phyloP scores from a whole-genome alignment of 2,888 invertebrate genomes.

The Eupeodes luniger region DNA sequence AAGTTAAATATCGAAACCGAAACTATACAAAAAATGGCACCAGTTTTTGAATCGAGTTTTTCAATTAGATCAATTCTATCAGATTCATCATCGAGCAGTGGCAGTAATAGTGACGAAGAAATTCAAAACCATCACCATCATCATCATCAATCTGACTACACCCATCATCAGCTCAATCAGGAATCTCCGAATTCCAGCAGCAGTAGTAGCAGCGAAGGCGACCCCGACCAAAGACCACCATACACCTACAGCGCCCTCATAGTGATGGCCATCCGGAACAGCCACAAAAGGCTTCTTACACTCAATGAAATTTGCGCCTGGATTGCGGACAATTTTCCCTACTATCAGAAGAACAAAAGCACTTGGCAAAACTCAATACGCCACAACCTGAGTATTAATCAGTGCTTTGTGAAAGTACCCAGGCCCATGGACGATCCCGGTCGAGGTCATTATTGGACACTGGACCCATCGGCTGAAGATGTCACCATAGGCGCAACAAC shows the following conservation, averaged over 20 bases:
- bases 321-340: conserved; percentile 98
- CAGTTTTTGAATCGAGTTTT: conserved; percentile 53
- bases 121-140: conserved; percentile 24
- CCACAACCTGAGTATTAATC: conserved; percentile 88
- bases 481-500: conserved; percentile 98
- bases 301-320: conserved; percentile 98
- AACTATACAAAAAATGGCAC: conserved; percentile 36
- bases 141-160: conserved; percentile 1
- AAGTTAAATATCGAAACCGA: background rate
- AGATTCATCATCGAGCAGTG: conserved; percentile 27
- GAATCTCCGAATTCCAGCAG: conserved; percentile 23
- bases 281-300: conserved; percentile 95
- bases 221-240: conserved; percentile 86
- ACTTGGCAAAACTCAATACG: conserved; percentile 98
- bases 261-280: conserved; percentile 98
- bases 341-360: conserved; percentile 97
- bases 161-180: background rate
- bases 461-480: conserved; percentile 97
- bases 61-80: conserved; percentile 56
- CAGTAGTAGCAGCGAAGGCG: conserved; percentile 27
- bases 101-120: conserved; percentile 40
- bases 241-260: conserved; percentile 99
- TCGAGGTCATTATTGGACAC: conserved; percentile 99
- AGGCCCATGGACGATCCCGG: conserved; percentile 98
- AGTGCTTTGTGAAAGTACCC: conserved; percentile 97